These are phyloP conservation scores for Lamprologus speciosus DNA, from an alignment of 2,113 vertebrate genomes.

Conservation along the genomic window DNA sequence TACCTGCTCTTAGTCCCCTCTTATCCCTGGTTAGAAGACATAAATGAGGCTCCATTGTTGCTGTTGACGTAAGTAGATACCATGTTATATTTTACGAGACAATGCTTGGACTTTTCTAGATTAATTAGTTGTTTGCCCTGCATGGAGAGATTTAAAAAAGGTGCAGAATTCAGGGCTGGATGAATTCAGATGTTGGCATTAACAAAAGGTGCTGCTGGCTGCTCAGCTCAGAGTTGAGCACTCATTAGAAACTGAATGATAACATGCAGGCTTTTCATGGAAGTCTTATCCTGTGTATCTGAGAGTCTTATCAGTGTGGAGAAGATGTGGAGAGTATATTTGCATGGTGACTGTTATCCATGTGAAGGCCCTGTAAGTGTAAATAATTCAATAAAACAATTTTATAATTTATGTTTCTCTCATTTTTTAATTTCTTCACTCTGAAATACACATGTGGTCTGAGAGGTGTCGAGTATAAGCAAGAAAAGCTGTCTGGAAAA, in stretches of 20 bases:
- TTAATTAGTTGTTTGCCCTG: background rate
- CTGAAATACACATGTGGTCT: background rate
- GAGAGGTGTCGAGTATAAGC: background rate
- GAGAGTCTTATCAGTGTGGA: background rate
- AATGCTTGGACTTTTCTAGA: background rate
- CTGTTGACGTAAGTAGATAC: background rate
- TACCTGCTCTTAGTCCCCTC: background rate
- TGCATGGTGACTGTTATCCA: background rate
- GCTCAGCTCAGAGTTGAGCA: background rate
- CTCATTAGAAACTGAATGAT: background rate
- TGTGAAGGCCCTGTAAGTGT: background rate
- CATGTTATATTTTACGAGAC: background rate
- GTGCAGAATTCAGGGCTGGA: background rate
- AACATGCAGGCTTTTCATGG: background rate
- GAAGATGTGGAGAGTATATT: background rate
- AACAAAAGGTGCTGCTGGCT: background rate
- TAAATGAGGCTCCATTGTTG: background rate
- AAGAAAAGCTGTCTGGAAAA: background rate
- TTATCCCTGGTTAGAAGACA: background rate
- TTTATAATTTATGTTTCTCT: background rate
- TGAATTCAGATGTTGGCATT: background rate
- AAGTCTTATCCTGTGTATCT: background rate
- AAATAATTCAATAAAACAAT: background rate
- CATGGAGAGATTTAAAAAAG: background rate
- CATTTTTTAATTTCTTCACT: background rate